phyloP scores from a whole-genome alignment of 2,113 vertebrate species.

The Salvator merianae region DNA sequence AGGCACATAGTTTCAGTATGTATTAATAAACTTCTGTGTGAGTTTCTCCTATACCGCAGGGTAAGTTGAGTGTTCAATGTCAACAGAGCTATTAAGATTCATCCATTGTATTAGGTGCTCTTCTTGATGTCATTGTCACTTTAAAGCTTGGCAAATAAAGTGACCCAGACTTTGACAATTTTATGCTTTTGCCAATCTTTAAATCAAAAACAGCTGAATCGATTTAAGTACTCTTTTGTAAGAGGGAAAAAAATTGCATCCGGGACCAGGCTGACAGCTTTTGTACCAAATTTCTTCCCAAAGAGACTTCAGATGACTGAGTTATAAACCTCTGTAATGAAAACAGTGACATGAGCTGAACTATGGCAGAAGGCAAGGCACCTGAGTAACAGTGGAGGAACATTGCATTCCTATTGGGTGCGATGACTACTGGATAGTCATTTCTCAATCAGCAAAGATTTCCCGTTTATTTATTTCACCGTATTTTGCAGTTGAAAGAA shows the following conservation, averaged over 20 bases:
- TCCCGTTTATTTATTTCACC: background rate
- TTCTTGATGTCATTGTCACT: slow-evolving; percentile 42
- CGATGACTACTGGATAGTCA: background rate
- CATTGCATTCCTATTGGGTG: slow-evolving; percentile 36
- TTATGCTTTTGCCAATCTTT: slow-evolving; percentile 67
- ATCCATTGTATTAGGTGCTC: slow-evolving; percentile 40
- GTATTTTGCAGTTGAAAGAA: background rate
- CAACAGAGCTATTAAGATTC: slow-evolving; percentile 48
- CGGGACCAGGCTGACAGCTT: slow-evolving; percentile 36
- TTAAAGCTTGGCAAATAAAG: slow-evolving; percentile 57
- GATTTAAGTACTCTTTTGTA: slow-evolving; percentile 63
- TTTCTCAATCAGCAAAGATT: background rate
- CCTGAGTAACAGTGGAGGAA: slow-evolving; percentile 29
- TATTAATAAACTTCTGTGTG: background rate
- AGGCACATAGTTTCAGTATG: slow-evolving; percentile 29
- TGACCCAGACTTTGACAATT: slow-evolving; percentile 62
- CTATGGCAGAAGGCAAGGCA: slow-evolving; percentile 35
- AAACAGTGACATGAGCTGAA: slow-evolving; percentile 56
- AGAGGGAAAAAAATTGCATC: slow-evolving; percentile 49
- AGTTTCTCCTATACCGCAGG: slow-evolving; percentile 41
- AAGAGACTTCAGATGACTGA: slow-evolving; percentile 55
- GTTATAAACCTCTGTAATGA: slow-evolving; percentile 61
- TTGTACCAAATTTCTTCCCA: slow-evolving; percentile 56
- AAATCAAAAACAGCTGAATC: slow-evolving; percentile 68
- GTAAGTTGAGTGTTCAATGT: slow-evolving; percentile 27